Evolutionary conservation across 2,888 invertebrate genomes (phyloP).

Genomic region (Chromoteleia sp.): DNA sequence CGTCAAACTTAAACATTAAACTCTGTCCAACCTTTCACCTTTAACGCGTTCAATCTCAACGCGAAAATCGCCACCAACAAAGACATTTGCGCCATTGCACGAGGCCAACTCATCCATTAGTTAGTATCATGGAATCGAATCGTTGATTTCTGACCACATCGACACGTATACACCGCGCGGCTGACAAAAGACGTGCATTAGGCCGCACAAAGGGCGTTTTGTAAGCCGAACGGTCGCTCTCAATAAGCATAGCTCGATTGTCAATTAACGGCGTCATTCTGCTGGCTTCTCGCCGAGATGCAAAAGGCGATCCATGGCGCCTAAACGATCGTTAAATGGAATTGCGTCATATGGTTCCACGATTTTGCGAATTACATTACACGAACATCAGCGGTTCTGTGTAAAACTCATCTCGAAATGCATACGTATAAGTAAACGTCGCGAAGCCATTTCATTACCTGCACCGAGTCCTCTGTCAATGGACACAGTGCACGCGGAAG

Average conservation of each 20-base stretch:
- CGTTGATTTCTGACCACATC: conserved; percentile 43
- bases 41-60: background rate
- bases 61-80: background rate
- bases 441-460: no score
- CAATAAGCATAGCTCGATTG: conserved; percentile 71
- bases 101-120: conserved; percentile 27
- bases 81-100: conserved; percentile 13
- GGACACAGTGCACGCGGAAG: no score
- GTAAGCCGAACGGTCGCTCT: conserved; percentile 54
- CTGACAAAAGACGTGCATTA: conserved; percentile 65
- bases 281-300: conserved; percentile 42
- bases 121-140: conserved; percentile 38
- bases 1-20: no score
- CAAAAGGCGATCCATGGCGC: conserved; percentile 46
- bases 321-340: conserved; percentile 64
- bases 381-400: conserved; percentile 28
- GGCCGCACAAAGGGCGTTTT: conserved; percentile 70
- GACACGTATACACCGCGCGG: conserved; percentile 21
- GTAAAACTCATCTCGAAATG: conserved; percentile 32
- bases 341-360: conserved; percentile 56
- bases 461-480: no score
- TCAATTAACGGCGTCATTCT: conserved; percentile 72
- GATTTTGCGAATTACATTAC: conserved; percentile 55
- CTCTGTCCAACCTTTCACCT: background rate
- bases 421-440: no score